Evolutionary conservation across 2,888 invertebrate genomes (phyloP), one percentile per base, ranked within the genome.

Genomic region (Carcina quercana): DNA sequence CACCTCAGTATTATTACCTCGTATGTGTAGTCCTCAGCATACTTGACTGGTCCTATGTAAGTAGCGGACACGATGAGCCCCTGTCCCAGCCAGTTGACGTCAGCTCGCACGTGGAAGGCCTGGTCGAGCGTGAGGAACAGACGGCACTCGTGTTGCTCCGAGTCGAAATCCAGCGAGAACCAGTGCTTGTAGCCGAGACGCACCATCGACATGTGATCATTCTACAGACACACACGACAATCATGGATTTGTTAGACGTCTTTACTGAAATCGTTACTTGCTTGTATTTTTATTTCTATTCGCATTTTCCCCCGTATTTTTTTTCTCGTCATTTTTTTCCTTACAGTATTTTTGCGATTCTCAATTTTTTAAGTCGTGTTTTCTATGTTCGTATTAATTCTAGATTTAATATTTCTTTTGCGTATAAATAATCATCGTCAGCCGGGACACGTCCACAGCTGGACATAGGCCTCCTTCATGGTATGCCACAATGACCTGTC

Each of bases 41-140:
- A 60, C 35, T 64, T 64, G 50, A 73, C 70, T 25, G 84, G 83
- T 1, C 84, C 84, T 37, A 84, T 68, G 50, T 73, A 83, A 1
- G 72, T 60, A 40, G 80, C 79, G 50, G 65, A 68, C 6, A 75
- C 59, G 35, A 64, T 44, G 28, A 79, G 52, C 30, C 76, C 73
- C 70, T 72, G 70, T 11, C 66, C 51, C 37, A 68, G 68, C 15
- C 70, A 53, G 42, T 75, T 71, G 11, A 78, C 66, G 46, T 74
- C 71, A 3, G 76, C 58, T 14, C 68, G 62, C 40, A 79, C 42
- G 41, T 71, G 68, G 63, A 83, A 84, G 48, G 69, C 53, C 49
- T 79, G 65, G 21, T 59, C 58, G 38, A 66, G 47, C 15, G 70
- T 61, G 50, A 59, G 43, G 36, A 80, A 56, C 28, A 80, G 42